These are phyloP conservation scores for Bos indicus DNA, from an alignment of 2,113 vertebrate species.

Conservation along the genomic window DNA sequence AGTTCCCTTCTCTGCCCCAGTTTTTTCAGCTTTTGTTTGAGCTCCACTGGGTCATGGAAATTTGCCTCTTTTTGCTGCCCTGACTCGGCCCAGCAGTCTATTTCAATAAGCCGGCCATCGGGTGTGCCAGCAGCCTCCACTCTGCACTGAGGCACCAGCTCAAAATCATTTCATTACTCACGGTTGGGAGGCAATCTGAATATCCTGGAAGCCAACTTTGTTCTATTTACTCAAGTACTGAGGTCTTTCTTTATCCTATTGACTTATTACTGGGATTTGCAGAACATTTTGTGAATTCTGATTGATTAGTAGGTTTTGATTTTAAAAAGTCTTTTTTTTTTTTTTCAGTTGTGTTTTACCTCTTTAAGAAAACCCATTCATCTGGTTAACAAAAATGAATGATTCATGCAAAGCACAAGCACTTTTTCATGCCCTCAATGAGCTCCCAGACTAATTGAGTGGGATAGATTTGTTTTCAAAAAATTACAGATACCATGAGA, in stretches of 20 bases:
- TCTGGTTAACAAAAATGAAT: slow-evolving; percentile 41
- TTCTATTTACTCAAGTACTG: neutral
- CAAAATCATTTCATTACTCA: neutral
- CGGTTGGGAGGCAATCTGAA: neutral
- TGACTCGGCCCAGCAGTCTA: neutral
- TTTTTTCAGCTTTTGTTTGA: neutral
- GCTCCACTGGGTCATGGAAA: neutral
- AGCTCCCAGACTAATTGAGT: neutral
- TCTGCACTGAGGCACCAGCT: neutral
- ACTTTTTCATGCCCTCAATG: neutral
- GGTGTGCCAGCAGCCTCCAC: neutral
- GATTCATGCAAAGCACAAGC: neutral
- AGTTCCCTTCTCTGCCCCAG: neutral
- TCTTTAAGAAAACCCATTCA: slow-evolving; percentile 28
- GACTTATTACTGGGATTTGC: slow-evolving; percentile 25
- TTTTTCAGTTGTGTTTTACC: neutral
- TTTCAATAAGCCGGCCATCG: neutral
- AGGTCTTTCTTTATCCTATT: slow-evolving; percentile 10
- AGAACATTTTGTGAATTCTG: slow-evolving; percentile 48
- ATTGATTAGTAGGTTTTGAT: neutral
- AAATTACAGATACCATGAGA: neutral
- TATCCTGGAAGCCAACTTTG: neutral
- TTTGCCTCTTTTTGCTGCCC: neutral
- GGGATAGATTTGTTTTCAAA: neutral
- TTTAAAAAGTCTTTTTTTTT: neutral